Percentiles rank a stretch among this genome's conserved stretches.
phyloP scores from a whole-genome alignment of 92 coral and sea anemone genomes.

The Palythoa heliodiscus region DNA sequence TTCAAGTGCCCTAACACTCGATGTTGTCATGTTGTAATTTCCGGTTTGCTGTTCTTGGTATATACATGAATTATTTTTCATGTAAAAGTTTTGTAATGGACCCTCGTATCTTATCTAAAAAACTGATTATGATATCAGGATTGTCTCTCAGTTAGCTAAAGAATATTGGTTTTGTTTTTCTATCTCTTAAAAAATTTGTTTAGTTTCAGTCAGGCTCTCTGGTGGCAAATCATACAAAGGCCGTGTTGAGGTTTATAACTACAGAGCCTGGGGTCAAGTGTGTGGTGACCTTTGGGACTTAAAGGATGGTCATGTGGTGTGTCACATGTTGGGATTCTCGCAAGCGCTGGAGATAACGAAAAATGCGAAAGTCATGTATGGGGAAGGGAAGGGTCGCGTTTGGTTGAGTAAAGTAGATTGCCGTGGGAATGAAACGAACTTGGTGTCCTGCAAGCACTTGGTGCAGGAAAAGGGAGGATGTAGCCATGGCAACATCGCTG shows the following conservation, averaged over 20 bases:
- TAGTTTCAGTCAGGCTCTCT: constrained; percentile 2
- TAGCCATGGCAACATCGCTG: not conserved
- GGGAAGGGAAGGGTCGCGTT: not conserved
- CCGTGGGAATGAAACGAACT: constrained; percentile 17
- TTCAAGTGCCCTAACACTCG: too few species aligned
- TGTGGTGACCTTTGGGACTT: constrained; percentile 18
- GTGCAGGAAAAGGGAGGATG: not conserved
- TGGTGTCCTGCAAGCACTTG: constrained; percentile 5
- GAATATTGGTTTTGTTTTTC: not conserved
- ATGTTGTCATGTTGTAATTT: too few species aligned
- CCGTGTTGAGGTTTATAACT: constrained; percentile 2
- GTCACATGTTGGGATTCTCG: constrained; percentile 22
- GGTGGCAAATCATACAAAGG: not conserved
- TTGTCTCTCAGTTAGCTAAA: too few species aligned
- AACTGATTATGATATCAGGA: too few species aligned
- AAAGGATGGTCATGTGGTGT: constrained; percentile 5
- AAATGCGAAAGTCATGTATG: not conserved
- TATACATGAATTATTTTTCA: too few species aligned
- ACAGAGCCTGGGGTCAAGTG: constrained; percentile 19
- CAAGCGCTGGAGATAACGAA: not conserved
- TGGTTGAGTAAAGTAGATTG: constrained; percentile 7
- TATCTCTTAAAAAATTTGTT: not conserved
- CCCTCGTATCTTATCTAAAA: too few species aligned
- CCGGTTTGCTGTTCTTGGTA: too few species aligned
- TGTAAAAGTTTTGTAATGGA: too few species aligned